These are phyloP conservation scores for Scrobipalpa costella DNA, from an alignment of 2,888 invertebrate genomes.

Conservation along the genomic window DNA sequence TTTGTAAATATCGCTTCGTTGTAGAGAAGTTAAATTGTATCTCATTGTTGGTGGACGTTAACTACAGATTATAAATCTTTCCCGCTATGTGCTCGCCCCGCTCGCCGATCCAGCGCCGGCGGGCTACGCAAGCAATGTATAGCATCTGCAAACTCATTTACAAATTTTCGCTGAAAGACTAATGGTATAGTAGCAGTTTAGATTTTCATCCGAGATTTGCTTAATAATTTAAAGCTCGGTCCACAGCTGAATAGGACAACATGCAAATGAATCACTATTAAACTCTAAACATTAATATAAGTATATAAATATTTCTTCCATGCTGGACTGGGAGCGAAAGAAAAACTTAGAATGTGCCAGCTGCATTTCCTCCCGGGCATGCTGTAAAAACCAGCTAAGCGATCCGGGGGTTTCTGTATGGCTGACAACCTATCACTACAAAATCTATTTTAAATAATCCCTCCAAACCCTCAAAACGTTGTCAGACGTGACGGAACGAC, in stretches of 20 bases:
- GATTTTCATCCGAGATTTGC: slow-evolving; percentile 25
- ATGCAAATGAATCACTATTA: slow-evolving; percentile 8
- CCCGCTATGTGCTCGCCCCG: slow-evolving; percentile 46
- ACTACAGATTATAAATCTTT: slow-evolving; percentile 72
- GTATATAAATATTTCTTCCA: too few relatives aligned
- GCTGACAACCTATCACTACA: too few relatives aligned
- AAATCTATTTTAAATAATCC: too few relatives aligned
- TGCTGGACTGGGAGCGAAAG: too few relatives aligned
- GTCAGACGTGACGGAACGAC: too few relatives aligned
- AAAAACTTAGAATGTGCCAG: too few relatives aligned
- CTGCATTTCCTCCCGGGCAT: too few relatives aligned
- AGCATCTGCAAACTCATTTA: slow-evolving; percentile 49
- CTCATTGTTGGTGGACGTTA: slow-evolving; percentile 72
- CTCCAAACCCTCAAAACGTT: too few relatives aligned
- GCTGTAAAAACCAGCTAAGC: too few relatives aligned
- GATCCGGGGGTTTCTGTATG: too few relatives aligned
- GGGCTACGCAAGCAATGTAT: slow-evolving; percentile 39
- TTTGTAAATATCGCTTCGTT: slow-evolving; percentile 66
- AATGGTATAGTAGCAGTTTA: slow-evolving; percentile 31
- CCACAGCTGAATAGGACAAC: slow-evolving; percentile 4
- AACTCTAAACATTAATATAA: background rate
- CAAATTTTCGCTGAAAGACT: slow-evolving; percentile 45
- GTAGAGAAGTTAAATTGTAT: slow-evolving; percentile 69
- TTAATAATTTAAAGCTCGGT: slow-evolving; percentile 21
- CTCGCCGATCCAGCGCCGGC: slow-evolving; percentile 24